Conservation (phyloP, 92 coral and sea anemone species). For the Parazoanthus swiftii region DNA sequence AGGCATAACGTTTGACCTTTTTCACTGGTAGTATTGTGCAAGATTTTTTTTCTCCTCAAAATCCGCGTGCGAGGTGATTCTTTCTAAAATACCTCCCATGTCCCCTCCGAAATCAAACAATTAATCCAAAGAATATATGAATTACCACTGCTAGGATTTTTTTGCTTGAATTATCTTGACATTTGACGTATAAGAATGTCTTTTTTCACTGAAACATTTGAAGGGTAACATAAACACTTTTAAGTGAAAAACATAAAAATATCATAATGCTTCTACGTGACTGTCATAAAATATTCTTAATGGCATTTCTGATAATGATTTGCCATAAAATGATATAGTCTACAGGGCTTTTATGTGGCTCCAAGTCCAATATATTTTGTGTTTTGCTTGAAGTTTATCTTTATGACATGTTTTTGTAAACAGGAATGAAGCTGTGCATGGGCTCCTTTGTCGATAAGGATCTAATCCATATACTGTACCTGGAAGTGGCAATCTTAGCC, state of each 20-base stretch:
- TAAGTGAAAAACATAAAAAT: too few species aligned
- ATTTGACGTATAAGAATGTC: too few species aligned
- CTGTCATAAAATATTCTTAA: too few species aligned
- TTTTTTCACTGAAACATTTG: not conserved
- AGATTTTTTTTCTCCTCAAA: not conserved
- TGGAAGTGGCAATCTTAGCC: slow-evolving; percentile 17
- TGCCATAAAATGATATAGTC: not conserved
- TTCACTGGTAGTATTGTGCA: not conserved
- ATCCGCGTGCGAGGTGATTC: too few species aligned
- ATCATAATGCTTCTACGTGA: too few species aligned
- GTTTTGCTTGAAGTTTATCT: not conserved
- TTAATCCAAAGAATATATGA: too few species aligned
- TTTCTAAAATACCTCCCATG: too few species aligned
- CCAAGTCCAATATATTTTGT: not conserved
- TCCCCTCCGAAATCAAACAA: too few species aligned
- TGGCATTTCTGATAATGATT: not conserved
- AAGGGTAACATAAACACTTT: too few species aligned
- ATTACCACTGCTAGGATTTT: too few species aligned
- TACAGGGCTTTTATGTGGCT: not conserved
- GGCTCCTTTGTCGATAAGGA: slow-evolving; percentile 28
- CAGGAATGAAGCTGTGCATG: slow-evolving; percentile 26
- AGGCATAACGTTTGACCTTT: too few species aligned
- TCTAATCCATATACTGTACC: slow-evolving; percentile 25
- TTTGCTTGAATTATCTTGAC: too few species aligned
- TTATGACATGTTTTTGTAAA: slow-evolving; percentile 1